phyloP scores from a whole-genome alignment of 2,113 vertebrate genomes.

The Hiodon alosoides region DNA sequence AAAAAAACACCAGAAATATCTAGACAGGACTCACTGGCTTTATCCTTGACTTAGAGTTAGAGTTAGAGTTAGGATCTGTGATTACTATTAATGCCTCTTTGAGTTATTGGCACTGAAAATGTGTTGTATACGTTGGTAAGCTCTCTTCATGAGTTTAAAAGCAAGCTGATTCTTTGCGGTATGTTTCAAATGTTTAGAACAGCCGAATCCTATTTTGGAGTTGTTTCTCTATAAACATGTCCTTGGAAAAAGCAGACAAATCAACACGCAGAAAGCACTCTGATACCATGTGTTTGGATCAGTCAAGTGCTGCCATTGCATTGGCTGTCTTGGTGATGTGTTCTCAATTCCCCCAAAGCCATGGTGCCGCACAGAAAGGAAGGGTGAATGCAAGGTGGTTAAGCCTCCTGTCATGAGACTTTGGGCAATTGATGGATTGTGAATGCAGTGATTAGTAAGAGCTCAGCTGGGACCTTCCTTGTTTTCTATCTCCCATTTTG shows the following conservation, averaged over 20 bases:
- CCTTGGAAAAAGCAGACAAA: not conserved
- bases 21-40: too few species aligned
- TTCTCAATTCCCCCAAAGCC: not conserved
- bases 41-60: too few species aligned
- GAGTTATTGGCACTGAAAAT: too few species aligned
- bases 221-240: not conserved
- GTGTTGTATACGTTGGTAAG: too few species aligned
- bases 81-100: too few species aligned
- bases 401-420: not conserved
- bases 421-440: conserved; percentile 16
- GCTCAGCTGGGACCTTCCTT: conserved; percentile 1
- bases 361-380: not conserved
- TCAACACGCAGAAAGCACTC: not conserved
- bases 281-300: not conserved
- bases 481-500: conserved; percentile 7
- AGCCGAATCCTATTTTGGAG: too few species aligned
- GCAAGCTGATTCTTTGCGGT: too few species aligned
- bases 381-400: not conserved
- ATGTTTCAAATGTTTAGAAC: too few species aligned
- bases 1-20: too few species aligned
- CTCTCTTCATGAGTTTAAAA: too few species aligned
- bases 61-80: too few species aligned
- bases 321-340: not conserved
- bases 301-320: not conserved
- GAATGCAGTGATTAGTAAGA: conserved; percentile 22